phyloP scores from a whole-genome alignment of 1,140 invertebrate species.

The Hypsibius dujardini region DNA sequence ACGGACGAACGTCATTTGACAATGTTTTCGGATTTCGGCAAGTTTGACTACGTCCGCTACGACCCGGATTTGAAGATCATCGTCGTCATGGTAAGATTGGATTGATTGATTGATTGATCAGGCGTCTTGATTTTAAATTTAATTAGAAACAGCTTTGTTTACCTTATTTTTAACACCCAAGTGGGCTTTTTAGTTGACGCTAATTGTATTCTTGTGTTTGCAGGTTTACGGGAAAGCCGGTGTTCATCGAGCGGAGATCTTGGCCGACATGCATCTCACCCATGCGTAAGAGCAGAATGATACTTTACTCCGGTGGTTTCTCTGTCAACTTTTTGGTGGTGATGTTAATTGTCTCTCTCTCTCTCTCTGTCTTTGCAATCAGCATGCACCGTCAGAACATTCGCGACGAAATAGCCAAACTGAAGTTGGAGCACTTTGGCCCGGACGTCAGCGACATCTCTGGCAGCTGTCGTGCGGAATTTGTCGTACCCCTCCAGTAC shows the following conservation, averaged over 20 bases:
- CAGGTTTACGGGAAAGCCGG: neutral
- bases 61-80: neutral
- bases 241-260: neutral
- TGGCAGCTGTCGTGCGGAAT: neutral
- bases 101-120: too few species aligned
- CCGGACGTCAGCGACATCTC: neutral
- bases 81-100: neutral
- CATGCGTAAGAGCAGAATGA: neutral
- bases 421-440: neutral
- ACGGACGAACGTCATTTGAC: neutral
- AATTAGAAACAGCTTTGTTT: neutral
- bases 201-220: neutral
- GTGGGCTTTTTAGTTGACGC: neutral
- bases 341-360: too few species aligned
- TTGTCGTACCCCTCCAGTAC: neutral
- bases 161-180: neutral
- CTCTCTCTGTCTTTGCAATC: too few species aligned
- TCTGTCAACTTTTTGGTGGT: too few species aligned
- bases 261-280: neutral
- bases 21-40: neutral
- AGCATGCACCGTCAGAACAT: neutral
- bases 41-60: constrained; percentile 5
- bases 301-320: too few species aligned
- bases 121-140: too few species aligned
- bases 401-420: neutral